Percentiles rank a stretch among this genome's conserved stretches.
Conservation (phyloP, 2,113 vertebrate genomes). For the Dryoscopus gambensis region DNA sequence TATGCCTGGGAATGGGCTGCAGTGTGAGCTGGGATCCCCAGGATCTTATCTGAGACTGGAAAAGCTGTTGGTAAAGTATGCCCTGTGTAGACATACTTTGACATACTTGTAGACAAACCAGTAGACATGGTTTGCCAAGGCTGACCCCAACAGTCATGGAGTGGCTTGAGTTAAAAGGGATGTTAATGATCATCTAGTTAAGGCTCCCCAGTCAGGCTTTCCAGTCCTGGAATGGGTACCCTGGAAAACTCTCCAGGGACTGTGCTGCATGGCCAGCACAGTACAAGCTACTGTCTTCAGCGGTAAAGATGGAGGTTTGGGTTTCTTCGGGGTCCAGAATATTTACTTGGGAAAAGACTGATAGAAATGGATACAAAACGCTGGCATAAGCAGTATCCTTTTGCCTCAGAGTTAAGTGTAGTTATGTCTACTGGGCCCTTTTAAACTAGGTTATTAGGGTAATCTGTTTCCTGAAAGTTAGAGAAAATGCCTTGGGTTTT, state of each 20-base stretch:
- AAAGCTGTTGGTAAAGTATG: background rate
- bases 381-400: background rate
- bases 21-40: background rate
- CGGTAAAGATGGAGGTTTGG: background rate
- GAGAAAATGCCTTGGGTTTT: background rate
- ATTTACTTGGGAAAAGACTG: background rate
- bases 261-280: background rate
- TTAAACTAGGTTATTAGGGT: background rate
- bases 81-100: fast-evolving
- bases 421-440: background rate
- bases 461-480: background rate
- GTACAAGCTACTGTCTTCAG: background rate
- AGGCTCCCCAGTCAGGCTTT: background rate
- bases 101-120: no score
- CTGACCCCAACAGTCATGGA: background rate
- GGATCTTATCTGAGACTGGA: background rate
- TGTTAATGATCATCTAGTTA: background rate
- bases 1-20: background rate
- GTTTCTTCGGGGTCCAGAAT: background rate
- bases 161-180: background rate
- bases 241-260: background rate
- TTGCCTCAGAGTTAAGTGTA: background rate
- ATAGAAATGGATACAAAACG: background rate
- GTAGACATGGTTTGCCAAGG: background rate
- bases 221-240: background rate